A percentile compares a stretch with the other conserved stretches of the same genome.
Evolutionary conservation across 2,797 vertebrate species (phyloP).

Genomic region (Coluber constrictor): DNA sequence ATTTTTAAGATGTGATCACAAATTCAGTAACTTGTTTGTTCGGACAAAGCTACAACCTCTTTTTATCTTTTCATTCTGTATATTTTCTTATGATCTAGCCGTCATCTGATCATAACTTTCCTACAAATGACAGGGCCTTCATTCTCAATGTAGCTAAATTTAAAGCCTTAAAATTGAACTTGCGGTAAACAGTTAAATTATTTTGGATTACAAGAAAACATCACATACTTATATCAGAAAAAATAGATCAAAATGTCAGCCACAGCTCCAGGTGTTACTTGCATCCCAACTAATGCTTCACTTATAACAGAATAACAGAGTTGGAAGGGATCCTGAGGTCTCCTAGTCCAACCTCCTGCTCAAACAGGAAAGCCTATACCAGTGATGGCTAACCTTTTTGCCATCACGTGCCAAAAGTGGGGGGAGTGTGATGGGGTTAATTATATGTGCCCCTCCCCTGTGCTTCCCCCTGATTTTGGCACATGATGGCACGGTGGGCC

Average conservation of each 20-base stretch:
- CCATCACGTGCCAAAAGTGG: too few species aligned
- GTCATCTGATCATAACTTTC: neutral
- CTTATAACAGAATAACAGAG: neutral
- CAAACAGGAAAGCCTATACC: neutral
- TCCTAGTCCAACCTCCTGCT: neutral
- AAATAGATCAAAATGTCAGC: neutral
- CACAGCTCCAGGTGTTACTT: neutral
- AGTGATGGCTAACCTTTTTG: too few species aligned
- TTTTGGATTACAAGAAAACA: neutral
- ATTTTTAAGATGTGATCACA: neutral
- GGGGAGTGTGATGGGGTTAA: too few species aligned
- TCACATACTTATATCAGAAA: neutral
- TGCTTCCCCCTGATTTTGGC: too few species aligned
- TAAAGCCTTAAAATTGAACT: neutral
- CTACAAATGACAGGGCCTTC: neutral
- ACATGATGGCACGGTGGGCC: too few species aligned
- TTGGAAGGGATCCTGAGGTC: neutral
- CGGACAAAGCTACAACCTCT: neutral
- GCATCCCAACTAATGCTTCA: neutral
- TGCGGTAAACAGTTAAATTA: neutral
- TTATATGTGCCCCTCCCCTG: too few species aligned
- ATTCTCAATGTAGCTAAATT: neutral
- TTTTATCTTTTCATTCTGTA: neutral
- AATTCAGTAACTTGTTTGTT: neutral
- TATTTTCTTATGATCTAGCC: neutral